Evolutionary conservation across 2,113 vertebrate genomes (phyloP), one percentile per base, ranked within the genome.

Genomic region (Caranx melampygus): DNA sequence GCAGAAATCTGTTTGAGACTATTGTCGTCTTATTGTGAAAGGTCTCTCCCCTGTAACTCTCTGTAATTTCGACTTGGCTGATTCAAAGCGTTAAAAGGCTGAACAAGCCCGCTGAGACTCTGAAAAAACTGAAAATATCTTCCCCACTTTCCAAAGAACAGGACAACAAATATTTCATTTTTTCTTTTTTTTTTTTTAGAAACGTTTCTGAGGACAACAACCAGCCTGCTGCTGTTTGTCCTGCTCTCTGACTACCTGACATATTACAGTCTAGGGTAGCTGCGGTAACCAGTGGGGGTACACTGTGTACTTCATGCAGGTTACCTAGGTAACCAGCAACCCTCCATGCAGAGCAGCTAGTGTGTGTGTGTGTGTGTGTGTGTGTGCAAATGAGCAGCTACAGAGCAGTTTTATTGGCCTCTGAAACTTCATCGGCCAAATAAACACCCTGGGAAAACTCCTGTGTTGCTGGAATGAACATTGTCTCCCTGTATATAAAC

Each of bases 381-480:
- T 65, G 45, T 57, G 79, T 78, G 74, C 40, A 75, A 87, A 84
- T 81, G 71, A 89, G 82, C 40, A 63, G 37, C 63, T 26, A 42
- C 47, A 11, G 34, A 78, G 66, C 60, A 68, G 45, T 87, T 93
- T 90, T 90, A 93, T 79, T 72, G 69, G 84, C 55, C 63, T 66
- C 63, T 79, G 76, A 83, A 90, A 86, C 79, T 71, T 55, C 67
- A 79, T 13, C 16, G n/a, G 78, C 52, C 78, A 82, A 79, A 90
- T 80, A 85, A 90, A 86, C 69, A 85, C 75, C 88, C 88, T 91
- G 91, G 90, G 90, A 92, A 92, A 91, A 72, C 62, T 76, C 52
- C 61, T 78, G 44, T 59, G 73, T 60, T 65, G 81, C 42, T 26
- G 33, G 69, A 83, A 77, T 84, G 54, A 78, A 59, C 82, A 85